Base-by-base conservation (phyloP, 1,140 invertebrate species). In the Pseudomyrmex pallidus region DNA sequence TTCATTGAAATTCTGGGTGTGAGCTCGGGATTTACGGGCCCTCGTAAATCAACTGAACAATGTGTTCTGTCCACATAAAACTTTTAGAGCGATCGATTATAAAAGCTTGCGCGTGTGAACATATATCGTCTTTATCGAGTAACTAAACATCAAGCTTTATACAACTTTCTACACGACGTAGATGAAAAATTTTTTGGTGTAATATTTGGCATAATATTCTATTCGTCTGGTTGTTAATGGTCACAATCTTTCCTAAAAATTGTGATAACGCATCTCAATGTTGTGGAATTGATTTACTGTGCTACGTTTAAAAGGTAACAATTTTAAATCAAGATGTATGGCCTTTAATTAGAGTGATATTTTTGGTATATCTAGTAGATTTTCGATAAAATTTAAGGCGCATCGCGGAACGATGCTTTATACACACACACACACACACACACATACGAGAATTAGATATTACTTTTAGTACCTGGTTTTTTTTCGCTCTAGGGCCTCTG, bases 1-100 rank as follows among this genome's bases (percentile, higher is more conserved):
- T 95, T 96, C 78, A 95, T 96, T 12, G 94, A 95, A 82, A 95
- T 96, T 54, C 91, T 95, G 57, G 95, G 95, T 4, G 93, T 96
- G 77, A 95, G 95, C 89, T 87, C 91, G 50, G 88, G 92, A 8
- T 96, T 96, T 90, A 90, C 93, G 66, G 94, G 91, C 12, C 87
- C 91, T 56, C 87, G 86, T 20, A 91, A 91, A 72, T 83, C 77
- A 35, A 73, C 80, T 17, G 56, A 83, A 20, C 25, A 22, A 48
- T 25, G 44, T 17, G 13, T 12, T 13, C 62, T 48, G 20, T 44
- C 50, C 10, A 77, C 20, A 48, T 66, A 83, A 83, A 66, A 35
- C 5, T 35, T 56, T 67, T 48, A 48, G 46, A 67, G 8, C 44
- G 9, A 25, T 48, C 5, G 44, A 50, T 67, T 67, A 25, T 25